Evolutionary conservation across 1,140 invertebrate species (phyloP), one percentile per base, ranked within the genome.

Genomic region (Drosophila teissieri): DNA sequence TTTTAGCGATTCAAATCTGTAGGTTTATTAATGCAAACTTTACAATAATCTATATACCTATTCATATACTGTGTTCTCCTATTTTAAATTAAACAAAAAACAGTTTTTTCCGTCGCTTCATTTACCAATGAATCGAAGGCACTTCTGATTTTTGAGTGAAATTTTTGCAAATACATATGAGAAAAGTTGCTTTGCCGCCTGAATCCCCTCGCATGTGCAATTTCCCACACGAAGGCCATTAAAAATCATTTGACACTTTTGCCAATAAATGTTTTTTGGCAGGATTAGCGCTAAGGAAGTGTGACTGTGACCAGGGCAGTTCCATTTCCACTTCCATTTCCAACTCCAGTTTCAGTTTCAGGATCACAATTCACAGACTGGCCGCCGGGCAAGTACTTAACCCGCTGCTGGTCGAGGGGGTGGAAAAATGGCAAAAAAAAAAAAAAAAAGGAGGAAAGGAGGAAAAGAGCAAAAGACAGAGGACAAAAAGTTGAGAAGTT

Each of bases 401-500:
- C 72, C 73, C 70, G 49, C 45, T 14, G 22, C 34, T 22, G 49
- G 64, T n/a, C 64, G 64, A 65, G 37, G 64, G 64, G 64, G 64
- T 67, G 57, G 14, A 48, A 60, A 55, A 17, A n/a, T 6, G 17
- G 15, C 37, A 39, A 37, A 19, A 10, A 24, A 19, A 7, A 22
- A 46, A 58, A 58, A 46, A 48, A 27, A n/a, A 27, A 31, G 5
- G 17, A 7, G 4, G 14, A 10, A 24, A n/a, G 37, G 22, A 7
- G 4, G 14, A 10, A 24, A n/a, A 27, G 22, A 8, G 27, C 6
- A 31, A 31, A 31, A 31, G 31, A 31, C 14, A 15, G 10, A 48
- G 57, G 17, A 51, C 34, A 10, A 69, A 52, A 79, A 80, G 81
- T 85, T 85, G 70, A 80, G 62, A 83, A 88, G 83, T 88, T 88